Evolutionary conservation across 2,888 invertebrate genomes (phyloP), one percentile per base, ranked within the genome.

Genomic region (Synergus gifuensis): DNA sequence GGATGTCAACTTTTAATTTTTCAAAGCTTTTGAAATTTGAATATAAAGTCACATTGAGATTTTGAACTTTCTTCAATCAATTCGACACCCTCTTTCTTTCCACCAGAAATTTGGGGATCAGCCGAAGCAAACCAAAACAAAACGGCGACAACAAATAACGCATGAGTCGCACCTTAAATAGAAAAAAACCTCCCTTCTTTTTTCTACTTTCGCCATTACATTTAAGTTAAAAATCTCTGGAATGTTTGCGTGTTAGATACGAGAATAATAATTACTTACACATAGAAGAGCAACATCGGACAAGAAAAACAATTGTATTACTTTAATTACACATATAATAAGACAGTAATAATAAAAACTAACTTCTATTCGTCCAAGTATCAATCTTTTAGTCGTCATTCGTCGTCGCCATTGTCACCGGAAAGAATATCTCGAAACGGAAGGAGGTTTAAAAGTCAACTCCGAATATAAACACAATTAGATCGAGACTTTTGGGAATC

Each of bases 151-250:
- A 49, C 49, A 73, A 73, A 73, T 40, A 36, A 66, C 66, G 66
- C 40, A 8, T 4, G n/a, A 66, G 42, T 42, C 66, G 66, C 40
- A 42, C 42, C 66, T 11, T 66, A 42, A 36, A 36, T n/a, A 14
- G 11, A 36, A 54, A 44, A 73, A 49, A 69, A 49, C 14, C 36
- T 28, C 54, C 49, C 69, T 40, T 22, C 36, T 14, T 36, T 54
- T 54, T 40, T 28, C 36, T 54, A 54, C n/a, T 54, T 54, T 54
- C 42, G 36, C 66, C n/a, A 40, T 54, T 36, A 40, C n/a, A 54
- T 54, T 54, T 73, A 73, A 73, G 36, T 73, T 73, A 73, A 73
- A 60, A 62, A 73, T 54, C 54, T 73, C 73, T 73, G 73, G 73
- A 73, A 73, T 73, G 73, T 73, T 54, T 73, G n/a, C 46, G 49